Conservation (phyloP, 2,113 vertebrate genomes). For the Pseudois nayaur region DNA sequence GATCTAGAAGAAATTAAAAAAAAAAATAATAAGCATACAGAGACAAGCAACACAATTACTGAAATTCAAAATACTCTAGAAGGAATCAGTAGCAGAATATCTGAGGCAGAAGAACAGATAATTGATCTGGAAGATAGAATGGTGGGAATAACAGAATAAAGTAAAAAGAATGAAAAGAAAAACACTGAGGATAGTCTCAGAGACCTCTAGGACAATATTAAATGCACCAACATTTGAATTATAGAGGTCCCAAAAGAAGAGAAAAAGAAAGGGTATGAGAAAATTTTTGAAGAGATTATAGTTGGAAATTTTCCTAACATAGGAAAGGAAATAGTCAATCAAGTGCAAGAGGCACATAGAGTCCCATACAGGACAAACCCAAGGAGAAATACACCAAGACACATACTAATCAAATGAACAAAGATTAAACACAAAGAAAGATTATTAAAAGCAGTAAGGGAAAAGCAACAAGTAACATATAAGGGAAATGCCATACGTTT, state of each 20-base stretch:
- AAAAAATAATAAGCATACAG: not conserved
- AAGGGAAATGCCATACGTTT: too few species aligned
- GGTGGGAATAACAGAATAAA: not conserved
- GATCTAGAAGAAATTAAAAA: not conserved
- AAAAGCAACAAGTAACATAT: too few species aligned
- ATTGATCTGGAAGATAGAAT: not conserved
- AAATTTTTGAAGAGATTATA: not conserved
- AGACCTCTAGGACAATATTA: not conserved
- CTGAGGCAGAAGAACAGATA: not conserved
- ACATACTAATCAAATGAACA: too few species aligned
- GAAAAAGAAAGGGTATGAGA: not conserved
- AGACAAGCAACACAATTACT: not conserved
- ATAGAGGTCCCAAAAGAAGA: not conserved
- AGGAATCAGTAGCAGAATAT: not conserved
- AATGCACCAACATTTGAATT: not conserved
- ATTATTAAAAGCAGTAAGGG: too few species aligned
- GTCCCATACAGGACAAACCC: too few species aligned
- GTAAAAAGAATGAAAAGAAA: not conserved
- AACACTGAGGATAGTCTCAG: not conserved
- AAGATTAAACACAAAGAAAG: too few species aligned
- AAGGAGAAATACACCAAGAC: too few species aligned
- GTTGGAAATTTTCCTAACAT: not conserved
- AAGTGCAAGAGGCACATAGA: too few species aligned
- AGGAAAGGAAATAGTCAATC: not conserved
- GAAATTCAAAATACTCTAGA: not conserved